Evolutionary conservation across 2,888 invertebrate species (phyloP).

Genomic region (Horisme vitalbata): DNA sequence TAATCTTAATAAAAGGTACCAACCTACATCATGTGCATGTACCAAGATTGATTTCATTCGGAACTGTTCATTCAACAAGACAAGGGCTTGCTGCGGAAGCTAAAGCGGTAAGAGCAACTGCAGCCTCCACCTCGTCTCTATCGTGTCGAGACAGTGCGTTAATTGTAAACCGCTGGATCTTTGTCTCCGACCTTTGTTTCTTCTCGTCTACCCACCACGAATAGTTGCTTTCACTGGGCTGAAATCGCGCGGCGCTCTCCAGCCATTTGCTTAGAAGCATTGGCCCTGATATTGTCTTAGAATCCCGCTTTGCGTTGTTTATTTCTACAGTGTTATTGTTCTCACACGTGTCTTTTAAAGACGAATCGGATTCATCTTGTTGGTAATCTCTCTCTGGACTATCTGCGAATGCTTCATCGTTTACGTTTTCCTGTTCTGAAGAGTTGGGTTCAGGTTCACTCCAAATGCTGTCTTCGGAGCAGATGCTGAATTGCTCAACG

Average conservation of each 20-base stretch:
- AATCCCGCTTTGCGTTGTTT: slow-evolving; percentile 35
- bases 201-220: slow-evolving; percentile 84
- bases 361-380: slow-evolving; percentile 59
- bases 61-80: too few relatives aligned
- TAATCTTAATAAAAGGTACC: slow-evolving; percentile 11
- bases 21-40: too few relatives aligned
- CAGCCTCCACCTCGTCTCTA: slow-evolving; percentile 89
- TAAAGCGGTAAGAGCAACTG: slow-evolving; percentile 87
- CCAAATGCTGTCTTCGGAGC: slow-evolving; percentile 91
- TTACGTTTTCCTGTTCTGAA: slow-evolving; percentile 47
- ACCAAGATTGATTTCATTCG: slow-evolving; percentile 2
- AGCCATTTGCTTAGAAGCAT: slow-evolving; percentile 89
- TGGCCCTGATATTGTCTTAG: slow-evolving; percentile 73
- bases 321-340: slow-evolving; percentile 59
- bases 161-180: slow-evolving; percentile 50
- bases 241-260: slow-evolving; percentile 88
- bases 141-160: slow-evolving; percentile 76
- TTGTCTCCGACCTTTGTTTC: slow-evolving; percentile 56
- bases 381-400: slow-evolving; percentile 59
- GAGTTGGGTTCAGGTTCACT: slow-evolving; percentile 83
- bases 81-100: slow-evolving; percentile 69
- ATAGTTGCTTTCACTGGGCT: slow-evolving; percentile 87
- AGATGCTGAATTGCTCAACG: slow-evolving; percentile 91
- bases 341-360: slow-evolving; percentile 60
- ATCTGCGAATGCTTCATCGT: slow-evolving; percentile 50